phyloP scores from a whole-genome alignment of 2,888 invertebrate genomes.

The Drosophila atroscutellata region DNA sequence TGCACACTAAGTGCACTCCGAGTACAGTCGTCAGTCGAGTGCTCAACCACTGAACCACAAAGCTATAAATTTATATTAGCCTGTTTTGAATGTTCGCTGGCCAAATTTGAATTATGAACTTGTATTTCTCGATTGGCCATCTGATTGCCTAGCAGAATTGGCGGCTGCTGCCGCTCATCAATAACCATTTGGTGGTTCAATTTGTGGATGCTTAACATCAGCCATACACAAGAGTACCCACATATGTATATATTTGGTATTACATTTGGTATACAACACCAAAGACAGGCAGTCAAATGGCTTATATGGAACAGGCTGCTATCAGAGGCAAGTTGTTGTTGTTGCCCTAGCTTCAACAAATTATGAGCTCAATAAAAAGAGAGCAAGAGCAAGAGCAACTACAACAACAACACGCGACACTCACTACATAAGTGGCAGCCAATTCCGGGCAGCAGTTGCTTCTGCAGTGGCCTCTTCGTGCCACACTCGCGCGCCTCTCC shows the following conservation, averaged over 20 bases:
- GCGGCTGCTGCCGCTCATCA: slow-evolving; percentile 42
- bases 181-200: slow-evolving; percentile 42
- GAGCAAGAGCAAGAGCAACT: slow-evolving; percentile 40
- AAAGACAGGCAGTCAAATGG: slow-evolving; percentile 2
- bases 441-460: slow-evolving; percentile 56
- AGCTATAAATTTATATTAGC: slow-evolving; percentile 58
- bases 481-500: slow-evolving; percentile 3
- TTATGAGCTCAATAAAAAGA: slow-evolving; percentile 68
- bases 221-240: not conserved
- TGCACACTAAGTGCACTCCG: slow-evolving; percentile 8
- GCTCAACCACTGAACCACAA: slow-evolving; percentile 43
- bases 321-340: slow-evolving; percentile 46
- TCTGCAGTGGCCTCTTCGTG: slow-evolving; percentile 17
- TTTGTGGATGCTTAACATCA: slow-evolving; percentile 10
- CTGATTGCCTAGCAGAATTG: slow-evolving; percentile 47
- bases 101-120: slow-evolving; percentile 70
- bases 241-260: not conserved
- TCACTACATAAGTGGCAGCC: slow-evolving; percentile 56
- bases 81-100: slow-evolving; percentile 46
- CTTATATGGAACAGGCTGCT: slow-evolving; percentile 21
- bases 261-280: not conserved
- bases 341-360: slow-evolving; percentile 58
- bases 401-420: slow-evolving; percentile 50
- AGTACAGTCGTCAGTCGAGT: slow-evolving; percentile 7
- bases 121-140: slow-evolving; percentile 20